Evolutionary conservation across 2,113 vertebrate genomes (phyloP).

Genomic region (Corythornis cristatus): DNA sequence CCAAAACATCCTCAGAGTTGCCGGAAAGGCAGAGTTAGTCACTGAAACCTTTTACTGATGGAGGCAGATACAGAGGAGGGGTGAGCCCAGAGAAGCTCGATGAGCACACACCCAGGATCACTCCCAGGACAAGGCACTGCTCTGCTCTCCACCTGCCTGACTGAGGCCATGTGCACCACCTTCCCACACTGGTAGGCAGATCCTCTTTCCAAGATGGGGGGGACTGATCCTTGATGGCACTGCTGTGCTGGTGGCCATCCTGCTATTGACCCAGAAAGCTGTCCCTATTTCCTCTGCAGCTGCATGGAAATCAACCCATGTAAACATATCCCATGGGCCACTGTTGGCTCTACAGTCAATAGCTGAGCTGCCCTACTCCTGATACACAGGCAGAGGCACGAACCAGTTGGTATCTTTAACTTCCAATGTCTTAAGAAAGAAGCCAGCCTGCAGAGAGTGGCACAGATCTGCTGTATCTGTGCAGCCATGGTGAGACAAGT

Average conservation of each 20-base stretch:
- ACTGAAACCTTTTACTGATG: background rate
- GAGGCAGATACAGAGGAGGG: background rate
- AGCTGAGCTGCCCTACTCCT: background rate
- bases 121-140: background rate
- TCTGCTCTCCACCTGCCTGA: background rate
- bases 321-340: accelerated
- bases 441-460: background rate
- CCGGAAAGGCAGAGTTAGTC: background rate
- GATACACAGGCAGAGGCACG: background rate
- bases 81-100: background rate
- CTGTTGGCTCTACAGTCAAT: background rate
- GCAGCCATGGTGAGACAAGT: background rate
- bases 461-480: background rate
- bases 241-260: background rate
- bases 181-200: background rate
- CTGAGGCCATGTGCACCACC: background rate
- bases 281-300: background rate
- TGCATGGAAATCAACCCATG: background rate
- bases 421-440: background rate
- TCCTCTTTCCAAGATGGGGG: background rate
- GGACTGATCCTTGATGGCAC: background rate
- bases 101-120: background rate
- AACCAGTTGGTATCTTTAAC: background rate
- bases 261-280: background rate
- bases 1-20: background rate